Evolutionary conservation across 2,888 invertebrate genomes (phyloP), one percentile per base, ranked within the genome.

Genomic region (Tribolium freemani): DNA sequence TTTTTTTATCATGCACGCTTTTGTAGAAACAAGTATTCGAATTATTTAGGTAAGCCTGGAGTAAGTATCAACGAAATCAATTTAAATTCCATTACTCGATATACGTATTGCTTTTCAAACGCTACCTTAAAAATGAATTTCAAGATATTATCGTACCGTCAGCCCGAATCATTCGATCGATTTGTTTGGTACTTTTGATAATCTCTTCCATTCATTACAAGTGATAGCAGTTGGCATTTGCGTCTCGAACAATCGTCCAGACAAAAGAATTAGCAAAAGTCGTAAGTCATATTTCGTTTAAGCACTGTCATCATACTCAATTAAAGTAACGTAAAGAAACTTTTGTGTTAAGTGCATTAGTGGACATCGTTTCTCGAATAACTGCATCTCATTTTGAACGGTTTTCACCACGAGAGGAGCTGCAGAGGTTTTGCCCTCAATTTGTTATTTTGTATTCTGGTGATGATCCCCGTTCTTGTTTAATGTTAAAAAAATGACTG

Each of bases 201-300:
- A 8, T 38, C 38, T 38, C 38, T n/a, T 38, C 8, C 31, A 9
- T 31, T 31, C 31, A 31, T 31, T 31, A 9, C 9, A 31, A 8
- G 38, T 9, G 38, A 38, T 38, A 31, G 31, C 31, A 31, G 31
- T 31, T 31, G 31, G 31, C 31, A 31, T 31, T 31, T 31, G 31
- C 31, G 31, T 31, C 31, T 13, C 16, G 38, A 46, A 58, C 58
- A 44, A 58, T 31, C n/a, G 38, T 10, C 13, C 60, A 60, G 26
- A 45, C 60, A 60, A 46, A 60, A 30, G 60, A 60, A 48, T 48
- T 60, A 48, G 58, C 58, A 21, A 58, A 58, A 58, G 48, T 44
- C 30, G 20, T 60, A 60, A 48, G 60, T 60, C 60, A 60, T 60
- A 48, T 45, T 60, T 48, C 10, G 46, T 46, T 45, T 13, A 44